Conservation (phyloP, 2,888 invertebrate species). For the Drosophila anomalipes region DNA sequence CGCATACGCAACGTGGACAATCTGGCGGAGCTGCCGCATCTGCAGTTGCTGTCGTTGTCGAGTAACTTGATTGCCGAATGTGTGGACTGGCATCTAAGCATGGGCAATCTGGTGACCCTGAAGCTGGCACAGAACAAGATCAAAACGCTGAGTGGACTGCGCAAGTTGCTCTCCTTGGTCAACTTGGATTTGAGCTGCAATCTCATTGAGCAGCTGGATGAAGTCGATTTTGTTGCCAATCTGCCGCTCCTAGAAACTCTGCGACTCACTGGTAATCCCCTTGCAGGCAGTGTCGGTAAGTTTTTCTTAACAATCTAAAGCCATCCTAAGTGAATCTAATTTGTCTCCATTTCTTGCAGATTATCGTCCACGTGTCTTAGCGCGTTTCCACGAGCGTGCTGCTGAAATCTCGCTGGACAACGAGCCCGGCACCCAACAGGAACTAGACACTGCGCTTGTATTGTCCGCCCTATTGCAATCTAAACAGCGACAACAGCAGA, state of each 20-base stretch:
- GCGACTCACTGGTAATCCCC: constrained; percentile 95
- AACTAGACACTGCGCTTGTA: constrained; percentile 96
- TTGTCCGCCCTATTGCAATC: constrained; percentile 91
- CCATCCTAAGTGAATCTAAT: neutral
- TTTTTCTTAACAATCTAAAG: neutral
- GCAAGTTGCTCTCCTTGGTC: constrained; percentile 94
- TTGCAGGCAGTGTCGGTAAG: constrained; percentile 88
- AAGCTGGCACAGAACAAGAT: constrained; percentile 95
- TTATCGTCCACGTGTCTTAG: constrained; percentile 95
- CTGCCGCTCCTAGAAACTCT: constrained; percentile 95
- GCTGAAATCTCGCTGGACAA: constrained; percentile 94
- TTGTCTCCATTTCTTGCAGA: constrained; percentile 86
- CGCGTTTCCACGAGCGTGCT: constrained; percentile 93
- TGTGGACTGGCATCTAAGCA: constrained; percentile 92
- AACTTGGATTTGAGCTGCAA: constrained; percentile 95
- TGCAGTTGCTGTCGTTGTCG: constrained; percentile 91
- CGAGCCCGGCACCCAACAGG: constrained; percentile 93
- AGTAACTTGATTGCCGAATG: constrained; percentile 91
- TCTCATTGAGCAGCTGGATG: constrained; percentile 91
- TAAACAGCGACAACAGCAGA: constrained; percentile 69
- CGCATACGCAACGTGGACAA: constrained; percentile 90
- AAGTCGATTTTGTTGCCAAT: constrained; percentile 91
- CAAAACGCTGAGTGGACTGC: constrained; percentile 89
- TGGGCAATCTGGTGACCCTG: constrained; percentile 95
- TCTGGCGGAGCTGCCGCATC: constrained; percentile 91